These are phyloP conservation scores for Clarias batrachus DNA, from an alignment of 2,113 vertebrate genomes.

Conservation along the genomic window DNA sequence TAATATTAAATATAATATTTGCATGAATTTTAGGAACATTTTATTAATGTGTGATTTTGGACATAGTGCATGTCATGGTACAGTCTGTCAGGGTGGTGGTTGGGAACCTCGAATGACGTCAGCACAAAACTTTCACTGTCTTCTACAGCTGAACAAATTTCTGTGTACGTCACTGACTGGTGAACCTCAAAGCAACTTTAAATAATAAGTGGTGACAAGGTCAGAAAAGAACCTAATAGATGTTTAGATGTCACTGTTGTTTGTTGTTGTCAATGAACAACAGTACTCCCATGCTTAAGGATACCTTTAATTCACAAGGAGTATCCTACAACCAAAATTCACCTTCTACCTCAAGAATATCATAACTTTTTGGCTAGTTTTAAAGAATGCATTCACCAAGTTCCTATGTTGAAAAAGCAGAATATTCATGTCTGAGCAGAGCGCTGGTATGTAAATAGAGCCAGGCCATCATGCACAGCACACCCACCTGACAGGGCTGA, in stretches of 20 bases:
- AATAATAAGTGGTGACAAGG: neutral
- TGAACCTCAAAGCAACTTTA: neutral
- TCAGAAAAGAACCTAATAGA: neutral
- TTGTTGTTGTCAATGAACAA: neutral
- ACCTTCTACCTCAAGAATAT: neutral
- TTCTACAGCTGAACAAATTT: neutral
- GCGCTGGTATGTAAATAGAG: slow-evolving; percentile 68
- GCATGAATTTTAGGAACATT: neutral
- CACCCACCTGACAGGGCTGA: neutral
- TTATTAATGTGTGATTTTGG: neutral
- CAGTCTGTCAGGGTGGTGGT: neutral
- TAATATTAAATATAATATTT: neutral
- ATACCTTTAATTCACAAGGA: neutral
- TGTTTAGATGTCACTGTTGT: too few species aligned
- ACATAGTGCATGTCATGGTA: neutral
- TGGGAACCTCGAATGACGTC: neutral
- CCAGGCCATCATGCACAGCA: slow-evolving; percentile 38
- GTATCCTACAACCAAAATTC: neutral
- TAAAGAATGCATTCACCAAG: neutral
- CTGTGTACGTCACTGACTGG: neutral
- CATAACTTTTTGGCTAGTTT: neutral
- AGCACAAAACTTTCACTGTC: neutral
- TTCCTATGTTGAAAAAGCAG: neutral
- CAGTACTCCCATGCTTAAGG: neutral
- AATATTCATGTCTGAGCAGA: slow-evolving; percentile 62